Base-by-base conservation (phyloP, 2,797 vertebrate species). In the Brachyrhaphis roseni region DNA sequence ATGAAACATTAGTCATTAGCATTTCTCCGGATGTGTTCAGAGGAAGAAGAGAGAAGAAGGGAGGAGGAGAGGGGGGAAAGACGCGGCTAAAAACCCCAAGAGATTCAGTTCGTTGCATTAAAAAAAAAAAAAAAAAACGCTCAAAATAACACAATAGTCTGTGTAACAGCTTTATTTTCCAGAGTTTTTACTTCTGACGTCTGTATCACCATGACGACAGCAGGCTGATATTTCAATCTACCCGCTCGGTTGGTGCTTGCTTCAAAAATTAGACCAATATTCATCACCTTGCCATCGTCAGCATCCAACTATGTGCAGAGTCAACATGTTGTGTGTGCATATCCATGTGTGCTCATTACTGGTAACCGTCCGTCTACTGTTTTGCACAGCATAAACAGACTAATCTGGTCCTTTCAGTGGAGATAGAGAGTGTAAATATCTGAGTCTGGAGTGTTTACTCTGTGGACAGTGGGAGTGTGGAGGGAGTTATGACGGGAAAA, bases 1-100 rank as follows among this genome's bases (percentile, higher is more conserved):
- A 93, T 92, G 88, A 92, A 93, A 90, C 77, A 11, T 80, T 75
- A 74, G 80, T 90, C 89, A 94, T 95, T 94, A 93, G 88, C 92
- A 93, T 93, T 94, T 93, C 92, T 91, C 85, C 73, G 81, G 86
- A 89, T 90, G 86, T 83, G 84, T 91, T 94, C 84, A 84, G 88
- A 88, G 90, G 79, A 84, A 75, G 82, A 43, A 53, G 66, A 78
- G 71, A 76, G 68, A 77, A 76, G 72, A 76, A 45, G 41, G 26
- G 39, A 20, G n/a, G 55, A 36, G 64, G 72, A 43, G 28, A 31
- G 68, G 77, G 23, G 68, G 77, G 18, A 28, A 72, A 80, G 28
- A 81, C 81, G 82, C 74, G 79, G 81, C 76, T 76, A 79, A 80
- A 84, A 87, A 81, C 51, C 86, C 89, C 86, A 78, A 49, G 90